Percentiles rank a stretch among this genome's conserved stretches.
phyloP scores from a whole-genome alignment of 2,888 invertebrate genomes.

The Patella caerulea region DNA sequence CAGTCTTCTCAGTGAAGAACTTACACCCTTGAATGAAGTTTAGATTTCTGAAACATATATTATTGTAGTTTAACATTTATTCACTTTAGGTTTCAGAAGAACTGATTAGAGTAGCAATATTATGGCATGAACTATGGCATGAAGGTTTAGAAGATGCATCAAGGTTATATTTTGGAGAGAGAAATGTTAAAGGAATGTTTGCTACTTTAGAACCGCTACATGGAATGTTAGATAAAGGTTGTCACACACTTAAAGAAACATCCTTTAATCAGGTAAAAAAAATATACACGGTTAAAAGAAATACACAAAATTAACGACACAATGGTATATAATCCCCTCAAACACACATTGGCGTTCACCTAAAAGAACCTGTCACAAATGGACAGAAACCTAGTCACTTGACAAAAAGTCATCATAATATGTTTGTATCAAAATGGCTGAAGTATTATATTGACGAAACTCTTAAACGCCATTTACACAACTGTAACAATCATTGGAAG shows the following conservation, averaged over 20 bases:
- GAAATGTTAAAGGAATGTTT: constrained; percentile 95
- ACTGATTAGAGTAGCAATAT: constrained; percentile 94
- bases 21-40: no score
- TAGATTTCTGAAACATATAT: no score
- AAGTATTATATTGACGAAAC: no score
- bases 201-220: constrained; percentile 95
- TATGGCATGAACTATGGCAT: constrained; percentile 99
- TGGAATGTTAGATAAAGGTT: constrained; percentile 92
- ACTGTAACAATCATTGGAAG: no score
- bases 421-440: no score
- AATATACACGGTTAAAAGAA: not conserved
- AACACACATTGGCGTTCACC: not conserved
- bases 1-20: no score
- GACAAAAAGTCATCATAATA: no score
- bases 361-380: no score
- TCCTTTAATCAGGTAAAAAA: constrained; percentile 86
- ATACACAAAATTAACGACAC: no score
- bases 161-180: constrained; percentile 93
- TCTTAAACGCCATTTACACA: no score
- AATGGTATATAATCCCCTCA: not conserved
- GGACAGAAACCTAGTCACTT: no score
- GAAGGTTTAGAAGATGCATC: constrained; percentile 92
- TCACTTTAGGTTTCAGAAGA: constrained; percentile 82
- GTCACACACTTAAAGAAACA: constrained; percentile 95
- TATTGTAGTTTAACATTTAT: no score